A percentile compares a stretch with the other conserved stretches of the same genome.
These are phyloP conservation scores for Poicephalus gulielmi DNA, from an alignment of 2,113 vertebrate species.

Conservation along the genomic window DNA sequence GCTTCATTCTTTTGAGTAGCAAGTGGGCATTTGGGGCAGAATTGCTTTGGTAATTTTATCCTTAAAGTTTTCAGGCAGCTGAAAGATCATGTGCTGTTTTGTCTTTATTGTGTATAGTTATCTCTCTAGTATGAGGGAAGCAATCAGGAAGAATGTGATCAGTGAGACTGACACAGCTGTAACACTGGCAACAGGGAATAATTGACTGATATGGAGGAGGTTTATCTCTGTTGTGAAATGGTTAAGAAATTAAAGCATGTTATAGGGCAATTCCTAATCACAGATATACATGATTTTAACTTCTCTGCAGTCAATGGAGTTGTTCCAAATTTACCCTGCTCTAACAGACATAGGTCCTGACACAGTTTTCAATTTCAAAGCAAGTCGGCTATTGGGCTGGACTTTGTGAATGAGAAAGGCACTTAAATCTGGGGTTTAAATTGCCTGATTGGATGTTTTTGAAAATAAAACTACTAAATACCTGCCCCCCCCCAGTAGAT, in stretches of 20 bases:
- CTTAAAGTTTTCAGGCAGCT: constrained; percentile 42
- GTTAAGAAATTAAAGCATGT: constrained; percentile 43
- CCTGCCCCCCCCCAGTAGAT: neutral
- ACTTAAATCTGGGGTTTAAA: constrained; percentile 23
- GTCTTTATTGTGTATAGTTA: constrained; percentile 1
- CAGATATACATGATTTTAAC: neutral
- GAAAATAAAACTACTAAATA: neutral
- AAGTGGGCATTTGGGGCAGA: neutral
- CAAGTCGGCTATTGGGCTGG: neutral
- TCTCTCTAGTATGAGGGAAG: neutral
- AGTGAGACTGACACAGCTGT: neutral
- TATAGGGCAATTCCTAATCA: neutral
- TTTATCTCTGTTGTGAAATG: neutral
- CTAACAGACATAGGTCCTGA: neutral
- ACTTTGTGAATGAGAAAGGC: constrained; percentile 9
- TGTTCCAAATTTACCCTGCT: neutral
- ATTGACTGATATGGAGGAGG: neutral
- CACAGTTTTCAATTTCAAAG: constrained; percentile 12
- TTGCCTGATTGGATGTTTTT: neutral
- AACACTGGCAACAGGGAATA: neutral
- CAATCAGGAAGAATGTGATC: neutral
- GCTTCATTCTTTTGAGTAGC: neutral
- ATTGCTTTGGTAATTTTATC: constrained; percentile 29
- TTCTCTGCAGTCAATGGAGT: neutral
- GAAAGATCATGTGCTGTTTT: constrained; percentile 20